Base-by-base conservation (phyloP, 2,113 vertebrate species). In the Pomatorhinus ruficollis region DNA sequence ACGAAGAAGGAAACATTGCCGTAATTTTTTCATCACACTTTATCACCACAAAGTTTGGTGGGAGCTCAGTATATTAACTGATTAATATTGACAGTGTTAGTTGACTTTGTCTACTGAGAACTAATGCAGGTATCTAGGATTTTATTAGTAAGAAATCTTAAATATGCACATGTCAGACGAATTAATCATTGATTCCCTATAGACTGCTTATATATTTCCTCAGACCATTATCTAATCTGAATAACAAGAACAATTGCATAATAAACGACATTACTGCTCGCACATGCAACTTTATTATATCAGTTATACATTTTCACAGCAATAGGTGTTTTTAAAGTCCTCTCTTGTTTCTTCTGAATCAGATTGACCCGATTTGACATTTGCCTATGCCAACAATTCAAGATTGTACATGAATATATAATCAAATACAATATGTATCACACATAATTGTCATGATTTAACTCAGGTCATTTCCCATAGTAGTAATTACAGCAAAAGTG, bases 151-250 rank as follows among this genome's bases (percentile, higher is more conserved):
- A 98, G 84, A 98, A 97, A 72, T 96, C 93, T 95, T 97, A 97
- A 97, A 97, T 96, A 98, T 96, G 97, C 92, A 97, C 85, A 94
- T 2, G 21, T 96, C 97, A 97, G 81, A 97, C 70, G 82, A 98
- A 98, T 98, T 98, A 98, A 98, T 98, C 97, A 97, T 95, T 98
- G 92, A 97, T 97, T 98, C 97, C 97, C 97, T 97, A 77, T 53
- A 97, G 97, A 97, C 93, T 98, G 97, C 94, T 97, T 98, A 97
- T 97, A 92, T 97, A 97, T 98, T 98, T 98, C 96, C 98, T 96
- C 66, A 45, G 80, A 50, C 96, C 89, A 97, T 97, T 98, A 97
- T 97, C 96, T 97, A 93, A 98, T 98, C 93, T 96, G 92, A 98
- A 97, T 98, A 98, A 97, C 93, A 98, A 97, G 97, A 98, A 97